phyloP scores from a whole-genome alignment of 1,140 invertebrate genomes.

The Octopus sinensis region DNA sequence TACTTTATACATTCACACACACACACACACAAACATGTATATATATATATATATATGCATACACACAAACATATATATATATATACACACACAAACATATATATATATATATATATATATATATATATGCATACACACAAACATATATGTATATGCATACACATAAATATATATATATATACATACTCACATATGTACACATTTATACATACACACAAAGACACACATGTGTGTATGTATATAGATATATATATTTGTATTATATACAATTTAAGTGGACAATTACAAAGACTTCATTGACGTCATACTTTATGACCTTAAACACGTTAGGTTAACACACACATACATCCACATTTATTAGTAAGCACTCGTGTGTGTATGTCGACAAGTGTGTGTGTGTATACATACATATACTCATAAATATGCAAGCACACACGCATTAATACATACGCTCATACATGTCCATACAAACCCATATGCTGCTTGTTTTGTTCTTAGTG shows the following conservation, averaged over 20 bases:
- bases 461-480: neutral
- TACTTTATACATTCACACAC: neutral
- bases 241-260: neutral
- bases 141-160: neutral
- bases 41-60: neutral
- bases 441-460: neutral
- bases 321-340: neutral
- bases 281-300: no score
- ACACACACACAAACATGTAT: neutral
- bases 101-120: neutral
- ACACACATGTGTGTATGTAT: neutral
- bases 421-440: neutral
- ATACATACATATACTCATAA: neutral
- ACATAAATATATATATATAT: neutral
- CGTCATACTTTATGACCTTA: no score
- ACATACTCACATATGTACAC: neutral
- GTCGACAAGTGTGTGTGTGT: neutral
- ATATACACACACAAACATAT: neutral
- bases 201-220: neutral
- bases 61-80: neutral
- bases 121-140: neutral
- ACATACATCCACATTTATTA: neutral
- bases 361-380: neutral
- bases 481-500: no score
- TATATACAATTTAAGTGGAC: neutral